Evolutionary conservation across 1,140 invertebrate species (phyloP), one percentile per base, ranked within the genome.

Genomic region (Heterodera carotae): DNA sequence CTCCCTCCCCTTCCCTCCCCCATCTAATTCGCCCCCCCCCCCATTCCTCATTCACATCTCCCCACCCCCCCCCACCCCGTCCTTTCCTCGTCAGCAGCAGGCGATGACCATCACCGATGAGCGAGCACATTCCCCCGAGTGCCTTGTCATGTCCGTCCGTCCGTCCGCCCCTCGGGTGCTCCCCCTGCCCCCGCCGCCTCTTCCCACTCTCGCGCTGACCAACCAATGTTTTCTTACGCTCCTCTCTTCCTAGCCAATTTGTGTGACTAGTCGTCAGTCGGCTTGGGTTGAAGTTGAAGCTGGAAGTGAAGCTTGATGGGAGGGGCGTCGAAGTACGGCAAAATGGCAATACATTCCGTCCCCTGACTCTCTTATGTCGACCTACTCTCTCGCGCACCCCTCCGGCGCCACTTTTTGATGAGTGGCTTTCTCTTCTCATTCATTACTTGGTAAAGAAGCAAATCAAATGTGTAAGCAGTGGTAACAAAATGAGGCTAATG

Each of bases 31-130:
- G 0, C 6, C 12, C 12, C 39, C 66, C 39, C 39, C 66, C 39
- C 12, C 62, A 66, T 6, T 66, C 1, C 66, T 22, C 66, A 36
- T 67, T 67, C 39, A 36, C 66, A 36, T 22, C 29, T 12, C 33
- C 62, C 29, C 1, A 1, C 33, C 62, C 62, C 29, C 6, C 29
- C 29, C 39, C n/a, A n/a, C n/a, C n/a, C n/a, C 39, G 12, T 43
- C 39, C 39, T 43, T 43, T 66, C 29, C n/a, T n/a, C n/a, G n/a
- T n/a, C n/a, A n/a, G n/a, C n/a, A 18, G 22, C 66, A 67, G 33
- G 33, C 33, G 66, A 67, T 43, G 39, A 36, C 66, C 33, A 67
- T 67, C 66, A 36, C 39, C 33, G 15, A 67, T 67, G 66, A 22
- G 39, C 33, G 66, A 67, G 39, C 7, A 15, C 7, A n/a, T 53